These are phyloP conservation scores for Pelodiscus sinensis DNA, from an alignment of 2,113 vertebrate species.

Conservation along the genomic window DNA sequence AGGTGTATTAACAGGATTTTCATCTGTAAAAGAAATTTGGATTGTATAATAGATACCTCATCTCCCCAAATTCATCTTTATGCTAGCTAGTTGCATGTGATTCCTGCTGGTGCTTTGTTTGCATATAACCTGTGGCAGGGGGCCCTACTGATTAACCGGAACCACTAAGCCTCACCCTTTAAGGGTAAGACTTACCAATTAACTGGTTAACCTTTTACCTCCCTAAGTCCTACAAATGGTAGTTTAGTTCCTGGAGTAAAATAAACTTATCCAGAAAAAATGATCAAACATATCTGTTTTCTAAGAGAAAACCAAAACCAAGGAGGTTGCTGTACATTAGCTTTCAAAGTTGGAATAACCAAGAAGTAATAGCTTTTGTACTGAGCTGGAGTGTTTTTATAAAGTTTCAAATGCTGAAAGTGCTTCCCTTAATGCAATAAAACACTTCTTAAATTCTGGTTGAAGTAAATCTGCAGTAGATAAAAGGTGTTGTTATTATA, in stretches of 20 bases:
- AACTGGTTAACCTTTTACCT: background rate
- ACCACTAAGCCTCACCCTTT: no score
- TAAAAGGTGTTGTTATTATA: background rate
- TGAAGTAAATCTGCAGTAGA: background rate
- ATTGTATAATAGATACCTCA: no score
- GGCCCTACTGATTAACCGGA: no score
- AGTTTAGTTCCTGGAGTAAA: background rate
- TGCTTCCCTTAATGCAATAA: background rate
- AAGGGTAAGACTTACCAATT: background rate
- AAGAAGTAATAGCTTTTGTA: background rate
- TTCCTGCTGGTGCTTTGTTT: slow-evolving; percentile 13
- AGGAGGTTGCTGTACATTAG: background rate
- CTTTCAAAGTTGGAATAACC: background rate
- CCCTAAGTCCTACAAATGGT: background rate
- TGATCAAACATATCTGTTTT: background rate
- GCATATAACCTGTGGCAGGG: background rate
- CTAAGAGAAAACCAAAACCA: background rate
- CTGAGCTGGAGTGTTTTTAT: background rate
- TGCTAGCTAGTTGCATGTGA: slow-evolving; percentile 9
- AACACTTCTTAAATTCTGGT: background rate
- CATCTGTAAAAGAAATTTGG: no score
- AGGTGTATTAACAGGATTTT: background rate
- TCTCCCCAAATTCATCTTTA: slow-evolving; percentile 24
- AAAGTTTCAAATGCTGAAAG: background rate
- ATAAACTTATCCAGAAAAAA: background rate